Conservation (phyloP, 2,888 invertebrate species). For the Eristalinus aeneus region DNA sequence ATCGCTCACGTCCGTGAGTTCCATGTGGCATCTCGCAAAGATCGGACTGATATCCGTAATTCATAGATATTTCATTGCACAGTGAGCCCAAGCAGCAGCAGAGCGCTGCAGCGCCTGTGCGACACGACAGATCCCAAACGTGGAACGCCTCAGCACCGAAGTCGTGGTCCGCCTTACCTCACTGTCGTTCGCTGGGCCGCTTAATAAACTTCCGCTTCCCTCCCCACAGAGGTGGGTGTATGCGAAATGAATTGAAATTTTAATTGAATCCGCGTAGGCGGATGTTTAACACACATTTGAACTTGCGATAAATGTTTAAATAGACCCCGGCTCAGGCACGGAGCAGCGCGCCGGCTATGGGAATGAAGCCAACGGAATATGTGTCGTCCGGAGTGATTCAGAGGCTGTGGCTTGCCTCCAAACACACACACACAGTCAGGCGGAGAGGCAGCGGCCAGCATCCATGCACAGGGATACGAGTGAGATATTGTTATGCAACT, state of each 20-base stretch:
- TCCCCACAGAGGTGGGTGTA: slow-evolving; percentile 52
- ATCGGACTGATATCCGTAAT: slow-evolving; percentile 25
- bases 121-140: not conserved
- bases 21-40: slow-evolving; percentile 21
- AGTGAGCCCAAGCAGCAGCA: not conserved
- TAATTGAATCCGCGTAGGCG: slow-evolving; percentile 67
- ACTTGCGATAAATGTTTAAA: slow-evolving; percentile 68
- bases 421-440: not conserved
- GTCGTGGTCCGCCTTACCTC: not conserved
- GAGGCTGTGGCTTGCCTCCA: slow-evolving; percentile 16
- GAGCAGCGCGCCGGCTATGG: not conserved
- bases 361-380: slow-evolving; percentile 39
- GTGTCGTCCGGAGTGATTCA: slow-evolving; percentile 58
- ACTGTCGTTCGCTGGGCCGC: not conserved
- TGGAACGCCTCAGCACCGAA: not conserved
- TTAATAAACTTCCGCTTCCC: slow-evolving; percentile 62
- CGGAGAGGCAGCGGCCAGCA: not conserved
- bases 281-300: slow-evolving; percentile 65
- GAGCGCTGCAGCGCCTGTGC: slow-evolving; percentile 2
- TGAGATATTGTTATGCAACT: slow-evolving; percentile 56
- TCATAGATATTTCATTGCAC: slow-evolving; percentile 25
- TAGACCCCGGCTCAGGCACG: slow-evolving; percentile 46
- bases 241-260: slow-evolving; percentile 70
- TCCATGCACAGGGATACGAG: not conserved
- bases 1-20: slow-evolving; percentile 16